A percentile compares a stretch with the other conserved stretches of the same genome.
phyloP scores from a whole-genome alignment of 1,140 invertebrate genomes.

The Philotrypesis tridentata region DNA sequence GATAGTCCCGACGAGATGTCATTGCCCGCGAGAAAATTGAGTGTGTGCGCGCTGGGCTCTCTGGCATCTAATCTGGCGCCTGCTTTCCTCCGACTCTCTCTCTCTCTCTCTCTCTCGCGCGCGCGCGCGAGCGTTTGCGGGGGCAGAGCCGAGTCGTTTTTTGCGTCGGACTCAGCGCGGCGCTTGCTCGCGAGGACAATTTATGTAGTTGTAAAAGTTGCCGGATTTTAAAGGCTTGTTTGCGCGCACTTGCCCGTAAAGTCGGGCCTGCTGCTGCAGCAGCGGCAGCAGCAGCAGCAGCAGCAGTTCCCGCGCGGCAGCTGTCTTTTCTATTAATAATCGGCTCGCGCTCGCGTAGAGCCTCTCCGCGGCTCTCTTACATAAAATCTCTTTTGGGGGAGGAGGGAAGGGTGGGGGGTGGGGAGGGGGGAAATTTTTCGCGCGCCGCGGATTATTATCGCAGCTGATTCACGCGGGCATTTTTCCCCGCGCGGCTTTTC shows the following conservation, averaged over 20 bases:
- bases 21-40: constrained; percentile 37
- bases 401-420: too few relatives aligned
- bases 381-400: background rate
- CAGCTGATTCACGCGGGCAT: background rate
- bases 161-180: background rate
- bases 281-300: too few relatives aligned
- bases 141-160: background rate
- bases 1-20: constrained; percentile 25
- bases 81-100: constrained; percentile 7
- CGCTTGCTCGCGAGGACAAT: background rate
- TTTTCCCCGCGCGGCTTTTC: background rate
- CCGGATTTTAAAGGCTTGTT: constrained; percentile 7
- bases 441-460: background rate
- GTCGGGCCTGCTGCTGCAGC: too few relatives aligned
- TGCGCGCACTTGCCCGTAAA: background rate
- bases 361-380: too few relatives aligned
- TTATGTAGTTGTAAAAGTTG: background rate
- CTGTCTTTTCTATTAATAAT: background rate
- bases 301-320: too few relatives aligned
- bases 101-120: constrained; percentile 17
- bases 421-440: background rate
- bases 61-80: constrained; percentile 39
- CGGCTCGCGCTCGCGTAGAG: too few relatives aligned
- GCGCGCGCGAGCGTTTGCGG: too few relatives aligned
- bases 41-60: constrained; percentile 6